Evolutionary conservation across 2,113 vertebrate species (phyloP).

Genomic region (Cinclus mexicanus): DNA sequence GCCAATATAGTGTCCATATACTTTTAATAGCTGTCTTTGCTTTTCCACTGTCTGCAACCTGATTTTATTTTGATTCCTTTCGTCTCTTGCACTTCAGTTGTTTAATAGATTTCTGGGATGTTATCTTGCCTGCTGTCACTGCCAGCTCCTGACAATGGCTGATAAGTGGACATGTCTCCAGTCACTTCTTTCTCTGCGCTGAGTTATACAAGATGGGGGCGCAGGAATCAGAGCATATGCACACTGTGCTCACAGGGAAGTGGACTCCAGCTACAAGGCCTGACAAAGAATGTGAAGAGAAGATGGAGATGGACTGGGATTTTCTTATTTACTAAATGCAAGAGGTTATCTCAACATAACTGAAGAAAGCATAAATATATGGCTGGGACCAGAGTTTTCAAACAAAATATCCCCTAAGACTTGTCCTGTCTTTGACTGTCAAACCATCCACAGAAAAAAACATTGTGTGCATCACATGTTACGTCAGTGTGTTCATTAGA

Average conservation of each 20-base stretch:
- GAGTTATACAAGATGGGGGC: not conserved
- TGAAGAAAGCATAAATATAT: not conserved
- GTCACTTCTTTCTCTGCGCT: not conserved
- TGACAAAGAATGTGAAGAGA: not conserved
- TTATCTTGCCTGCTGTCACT: not conserved
- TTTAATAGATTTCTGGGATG: not conserved
- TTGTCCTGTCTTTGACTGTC: not conserved
- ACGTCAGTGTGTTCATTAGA: not conserved
- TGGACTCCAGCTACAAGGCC: not conserved
- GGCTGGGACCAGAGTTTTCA: not conserved
- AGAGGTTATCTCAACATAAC: not conserved
- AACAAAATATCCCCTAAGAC: not conserved
- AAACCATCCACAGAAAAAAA: not conserved
- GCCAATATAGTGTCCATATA: not conserved
- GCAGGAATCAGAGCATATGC: not conserved
- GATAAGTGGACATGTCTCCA: not conserved
- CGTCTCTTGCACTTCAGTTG: not conserved
- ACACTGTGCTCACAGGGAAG: not conserved
- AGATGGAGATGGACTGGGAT: not conserved
- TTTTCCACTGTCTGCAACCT: not conserved
- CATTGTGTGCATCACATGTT: rapidly evolving
- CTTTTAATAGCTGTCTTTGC: not conserved
- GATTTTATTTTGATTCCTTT: constrained; percentile 2
- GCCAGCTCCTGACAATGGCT: not conserved
- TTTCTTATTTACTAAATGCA: not conserved